Evolutionary conservation across 2,888 invertebrate genomes (phyloP).

Genomic region (Leptinotarsa rubiginosa): DNA sequence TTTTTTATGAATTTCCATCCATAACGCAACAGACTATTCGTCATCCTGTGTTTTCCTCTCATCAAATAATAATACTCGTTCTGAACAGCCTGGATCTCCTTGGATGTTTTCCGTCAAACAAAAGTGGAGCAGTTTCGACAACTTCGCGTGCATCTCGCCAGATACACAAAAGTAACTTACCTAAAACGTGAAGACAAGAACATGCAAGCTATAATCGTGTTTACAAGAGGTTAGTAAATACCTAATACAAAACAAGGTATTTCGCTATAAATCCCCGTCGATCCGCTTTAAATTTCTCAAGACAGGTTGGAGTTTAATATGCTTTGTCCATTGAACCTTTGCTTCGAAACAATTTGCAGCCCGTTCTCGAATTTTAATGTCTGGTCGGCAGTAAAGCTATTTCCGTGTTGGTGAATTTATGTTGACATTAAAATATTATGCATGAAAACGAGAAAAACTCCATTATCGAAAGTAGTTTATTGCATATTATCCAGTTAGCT

Average conservation of each 20-base stretch:
- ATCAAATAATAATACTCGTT: neutral
- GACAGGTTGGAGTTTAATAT: constrained; percentile 24
- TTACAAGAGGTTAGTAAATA: constrained; percentile 7
- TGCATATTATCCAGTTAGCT: neutral
- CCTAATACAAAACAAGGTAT: constrained; percentile 12
- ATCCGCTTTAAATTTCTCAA: constrained; percentile 21
- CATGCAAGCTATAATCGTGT: constrained; percentile 23
- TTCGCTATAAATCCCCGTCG: constrained; percentile 12
- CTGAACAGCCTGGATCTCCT: neutral
- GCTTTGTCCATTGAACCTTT: constrained; percentile 27
- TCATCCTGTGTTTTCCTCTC: neutral
- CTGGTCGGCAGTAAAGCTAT: constrained; percentile 33
- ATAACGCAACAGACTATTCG: too few species aligned
- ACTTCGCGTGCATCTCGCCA: neutral
- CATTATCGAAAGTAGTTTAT: constrained; percentile 14
- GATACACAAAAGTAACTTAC: neutral
- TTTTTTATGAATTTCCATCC: too few species aligned
- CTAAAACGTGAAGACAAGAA: constrained; percentile 2
- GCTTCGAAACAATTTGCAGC: constrained; percentile 34
- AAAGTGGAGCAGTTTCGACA: neutral
- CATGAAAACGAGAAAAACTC: constrained; percentile 18
- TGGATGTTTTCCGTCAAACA: neutral
- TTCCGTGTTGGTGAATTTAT: constrained; percentile 32
- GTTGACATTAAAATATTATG: constrained; percentile 28
- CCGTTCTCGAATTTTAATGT: constrained; percentile 34